Base-by-base conservation (phyloP, 1,140 invertebrate genomes). In the Halyomorpha halys region DNA sequence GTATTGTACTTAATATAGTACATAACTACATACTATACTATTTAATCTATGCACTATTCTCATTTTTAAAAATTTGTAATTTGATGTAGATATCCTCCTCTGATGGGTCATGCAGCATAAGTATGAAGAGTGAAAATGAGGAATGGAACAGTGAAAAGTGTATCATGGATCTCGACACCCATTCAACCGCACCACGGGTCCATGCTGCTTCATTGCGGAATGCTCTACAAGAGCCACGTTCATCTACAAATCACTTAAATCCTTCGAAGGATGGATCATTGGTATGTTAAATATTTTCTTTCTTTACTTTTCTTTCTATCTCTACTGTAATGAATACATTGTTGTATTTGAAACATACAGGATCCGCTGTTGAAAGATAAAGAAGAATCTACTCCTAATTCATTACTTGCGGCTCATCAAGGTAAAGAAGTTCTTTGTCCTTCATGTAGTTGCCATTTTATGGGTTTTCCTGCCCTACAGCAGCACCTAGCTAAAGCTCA, bases 401-500 rank as follows among this genome's bases (percentile, higher is more conserved):
- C 53, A 18, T 64, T 67, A 13, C 47, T 67, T 5, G 59, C 30
- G 14, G 65, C 66, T 6, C 70, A 72, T 51, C 65, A 68, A 59
- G 59, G 61, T 44, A 69, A 68, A 44, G 70, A 71, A 45, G 71
- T 72, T 65, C 69, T 70, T 23, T 72, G 71, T 65, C 71, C 69
- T 14, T 62, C 69, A 19, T 72, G 71, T 49, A 63, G 62, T 47
- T 63, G 66, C 25, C 66, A 69, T 25, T 72, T 70, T 62, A 65
- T 72, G 44, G 71, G 71, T 14, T 67, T 72, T 44, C 51, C 54
- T 13, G 70, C 71, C 15, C 66, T 72, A 8, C 66, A 71, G 63
- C 63, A 45, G 3, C 71, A 72, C 56, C 51, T 72, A 16, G 27
- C 59, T 34, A 67, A 64, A 19, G 49, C 30, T n/a, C 66, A 67